Evolutionary conservation across 2,888 invertebrate species (phyloP), one percentile per base, ranked within the genome.

Genomic region (Brachyptera risi): DNA sequence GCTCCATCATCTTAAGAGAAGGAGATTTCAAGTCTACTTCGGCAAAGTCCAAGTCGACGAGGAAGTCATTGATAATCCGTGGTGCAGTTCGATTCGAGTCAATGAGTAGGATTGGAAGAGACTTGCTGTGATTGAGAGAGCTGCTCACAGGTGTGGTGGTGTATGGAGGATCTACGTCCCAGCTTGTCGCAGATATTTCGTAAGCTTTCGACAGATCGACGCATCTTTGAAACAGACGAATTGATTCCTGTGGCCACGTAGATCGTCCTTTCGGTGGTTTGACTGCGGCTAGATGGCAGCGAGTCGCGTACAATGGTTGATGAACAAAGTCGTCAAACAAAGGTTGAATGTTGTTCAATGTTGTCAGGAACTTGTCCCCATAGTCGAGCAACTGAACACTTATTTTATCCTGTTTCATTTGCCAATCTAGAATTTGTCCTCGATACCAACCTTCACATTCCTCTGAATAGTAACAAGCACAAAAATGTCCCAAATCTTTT

Each of bases 341-440:
- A 2, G 57, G 56, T 4, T 51, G 57, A 9, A 63, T 11, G 11
- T 26, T 31, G 3, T 23, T 23, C 2, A 60, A 37, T 17, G 27
- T 17, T 23, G 60, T 37, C 7, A 2, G 13, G n/a, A n/a, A 17
- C 24, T 44, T 21, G 40, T 60, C 23, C 3, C 63, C 63, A 38
- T 63, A 63, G 44, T 63, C 63, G 11, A 63, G 51, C 11, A 40
- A 57, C 24, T 56, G 27, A 5, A 63, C 38, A 3, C 1, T 1
- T 5, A 61, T 40, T 1, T n/a, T 11, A 26, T 23, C 26, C 17
- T 2, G 9, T 4, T 23, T 24, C 3, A 21, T 7, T 13, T 19
- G 31, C 61, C 61, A 61, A 23, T 61, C 54, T 7, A 44, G 13
- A 13, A 61, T 24, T 27, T 61, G 38, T 11, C 23, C 58, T 40